phyloP scores from a whole-genome alignment of 2,113 vertebrate species.

The Balaeniceps rex region DNA sequence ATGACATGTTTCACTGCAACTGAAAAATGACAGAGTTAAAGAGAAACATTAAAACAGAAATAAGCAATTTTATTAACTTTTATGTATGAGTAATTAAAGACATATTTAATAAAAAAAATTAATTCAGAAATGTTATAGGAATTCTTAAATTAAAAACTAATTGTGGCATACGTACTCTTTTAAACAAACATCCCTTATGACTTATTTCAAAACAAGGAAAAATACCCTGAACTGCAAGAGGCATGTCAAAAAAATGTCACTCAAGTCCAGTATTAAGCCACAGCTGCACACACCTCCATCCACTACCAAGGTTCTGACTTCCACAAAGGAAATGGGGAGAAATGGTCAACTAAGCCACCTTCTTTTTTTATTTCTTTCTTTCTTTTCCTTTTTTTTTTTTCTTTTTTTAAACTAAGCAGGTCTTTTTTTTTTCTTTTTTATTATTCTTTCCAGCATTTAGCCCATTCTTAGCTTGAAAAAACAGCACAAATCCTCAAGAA shows the following conservation, averaged over 20 bases:
- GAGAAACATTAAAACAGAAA: conserved; percentile 19
- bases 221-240: background rate
- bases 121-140: background rate
- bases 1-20: conserved; percentile 44
- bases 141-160: background rate
- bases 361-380: rapidly evolving
- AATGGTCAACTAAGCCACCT: background rate
- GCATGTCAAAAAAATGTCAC: background rate
- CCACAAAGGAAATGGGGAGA: background rate
- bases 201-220: background rate
- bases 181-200: background rate
- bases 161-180: background rate
- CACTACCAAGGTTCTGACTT: background rate
- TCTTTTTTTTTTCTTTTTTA: background rate
- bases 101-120: background rate
- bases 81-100: background rate
- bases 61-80: background rate
- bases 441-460: background rate
- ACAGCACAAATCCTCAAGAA: background rate
- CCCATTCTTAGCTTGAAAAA: background rate
- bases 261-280: background rate
- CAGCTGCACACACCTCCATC: background rate
- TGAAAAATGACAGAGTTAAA: conserved; percentile 38
- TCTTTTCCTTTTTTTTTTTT: background rate
- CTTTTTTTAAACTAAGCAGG: background rate